Evolutionary conservation across 2,113 vertebrate genomes (phyloP), one percentile per base, ranked within the genome.

Genomic region (Vidua macroura): DNA sequence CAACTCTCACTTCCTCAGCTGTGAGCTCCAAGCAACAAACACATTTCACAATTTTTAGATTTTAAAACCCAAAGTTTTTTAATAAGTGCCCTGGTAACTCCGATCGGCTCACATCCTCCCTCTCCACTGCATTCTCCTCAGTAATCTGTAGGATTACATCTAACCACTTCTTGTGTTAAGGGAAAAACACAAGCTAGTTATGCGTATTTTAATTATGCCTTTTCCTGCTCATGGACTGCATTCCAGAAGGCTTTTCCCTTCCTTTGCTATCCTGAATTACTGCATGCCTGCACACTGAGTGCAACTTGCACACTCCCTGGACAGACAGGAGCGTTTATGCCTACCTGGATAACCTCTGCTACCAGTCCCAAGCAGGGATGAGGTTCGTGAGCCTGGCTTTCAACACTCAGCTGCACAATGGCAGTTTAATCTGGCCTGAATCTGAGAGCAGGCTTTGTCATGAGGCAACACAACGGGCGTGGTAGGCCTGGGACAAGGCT

Each of bases 191-290:
- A 76, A 77, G 67, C 63, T 86, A 51, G 59, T 70, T 68, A 82
- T 33, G 70, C 53, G 60, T 46, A 82, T 60, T 85, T 84, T 95
- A 95, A 94, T 94, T 83, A 83, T 0, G 37, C 1, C 0, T 69
- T 84, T 60, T 89, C 66, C 90, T 77, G 75, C 58, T 76, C 75
- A 46, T 1, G 21, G 49, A 85, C 79, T 77, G 72, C 87, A 93
- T 95, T 95, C 90, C 95, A 94, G 30, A 7, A 95, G 89, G 70
- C 75, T 95, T 92, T 95, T 70, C 75, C 67, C 78, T 62, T 87
- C 82, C 79, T 68, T 86, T 1, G 13, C 77, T 39, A 56, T 74
- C 86, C 94, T 84, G 69, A 84, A 76, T 70, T 56, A 55, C 75
- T 55, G 63, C 87, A 69, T 91, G 90, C 84, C 82, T 87, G 70